Base-by-base conservation (phyloP, 1,140 invertebrate genomes). In the Metopolophium dirhodum region DNA sequence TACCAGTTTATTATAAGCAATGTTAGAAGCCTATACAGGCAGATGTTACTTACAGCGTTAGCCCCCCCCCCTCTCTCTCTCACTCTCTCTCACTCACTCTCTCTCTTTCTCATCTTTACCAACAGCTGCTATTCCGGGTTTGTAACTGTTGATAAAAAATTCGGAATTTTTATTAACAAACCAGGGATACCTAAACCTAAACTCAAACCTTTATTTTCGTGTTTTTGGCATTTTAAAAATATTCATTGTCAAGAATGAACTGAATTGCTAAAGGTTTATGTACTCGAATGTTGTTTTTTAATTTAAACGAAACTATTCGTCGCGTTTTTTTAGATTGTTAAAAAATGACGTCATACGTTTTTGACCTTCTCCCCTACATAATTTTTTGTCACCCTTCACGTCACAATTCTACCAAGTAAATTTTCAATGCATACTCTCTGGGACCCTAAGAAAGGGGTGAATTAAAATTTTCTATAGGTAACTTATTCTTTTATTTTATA, bases 11-110 rank as follows among this genome's bases (percentile, higher is more conserved):
- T 93, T 51, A 93, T 85, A 57, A 54, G 82, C 82, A 54, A 37
- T 93, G 82, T 83, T 45, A 86, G 91, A 93, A 37, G 57, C 82
- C 49, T n/a, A 41, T 41, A 37, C n/a, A 86, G 91, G 82, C 91
- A 93, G 91, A 93, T 93, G 91, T 93, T 93, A 93, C 91, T 93
- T 82, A 51, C 35, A 41, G 77, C 6, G 41, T 92, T 92, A 85
- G 82, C 57, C 91, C 54, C 35, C 85, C 22, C 85, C 30, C 83
- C n/a, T 35, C 20, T 26, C 8, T 26, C 54, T 23, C 1, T 11
- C 23, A 9, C 57, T 26, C 57, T 57, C 57, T 57, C 9, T 20
- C 41, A 22, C 20, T 0, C 20, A 2, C 51, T 47, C 45, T 8
- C 45, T 47, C 11, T 91, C 37, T 91, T n/a, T 49, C 35, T 85